phyloP scores from a whole-genome alignment of 2,797 vertebrate genomes.

The Phoebastria nigripes region DNA sequence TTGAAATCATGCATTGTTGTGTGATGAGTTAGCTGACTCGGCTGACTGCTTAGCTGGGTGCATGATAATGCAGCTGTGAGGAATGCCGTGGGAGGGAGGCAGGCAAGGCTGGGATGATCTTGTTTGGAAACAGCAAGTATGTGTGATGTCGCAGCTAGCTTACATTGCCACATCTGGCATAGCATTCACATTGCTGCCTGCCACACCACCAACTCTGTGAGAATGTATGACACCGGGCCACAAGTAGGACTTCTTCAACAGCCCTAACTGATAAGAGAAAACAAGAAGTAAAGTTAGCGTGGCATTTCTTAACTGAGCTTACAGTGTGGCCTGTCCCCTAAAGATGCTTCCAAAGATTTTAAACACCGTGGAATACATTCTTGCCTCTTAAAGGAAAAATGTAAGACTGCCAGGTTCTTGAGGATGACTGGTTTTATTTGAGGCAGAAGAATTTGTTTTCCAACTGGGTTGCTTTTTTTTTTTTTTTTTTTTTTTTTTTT shows the following conservation, averaged over 20 bases:
- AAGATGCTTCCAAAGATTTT: neutral
- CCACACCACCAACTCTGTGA: rapidly evolving
- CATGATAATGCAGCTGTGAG: neutral
- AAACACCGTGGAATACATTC: neutral
- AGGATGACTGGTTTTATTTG: neutral
- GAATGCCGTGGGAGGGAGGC: neutral
- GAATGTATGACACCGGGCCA: neutral
- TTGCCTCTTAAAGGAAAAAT: neutral
- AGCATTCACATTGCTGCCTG: neutral
- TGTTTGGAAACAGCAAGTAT: neutral
- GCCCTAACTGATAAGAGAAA: neutral
- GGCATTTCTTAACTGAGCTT: neutral
- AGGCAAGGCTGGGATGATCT: neutral
- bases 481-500: neutral
- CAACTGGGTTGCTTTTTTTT: neutral
- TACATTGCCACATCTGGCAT: neutral
- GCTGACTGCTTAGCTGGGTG: neutral
- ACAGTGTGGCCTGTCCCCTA: neutral
- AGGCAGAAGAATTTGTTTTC: neutral
- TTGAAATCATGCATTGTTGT: neutral
- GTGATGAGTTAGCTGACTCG: neutral
- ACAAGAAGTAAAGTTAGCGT: neutral
- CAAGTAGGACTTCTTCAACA: neutral
- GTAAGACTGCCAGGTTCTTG: neutral
- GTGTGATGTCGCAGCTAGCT: neutral